Percentiles rank a stretch among this genome's conserved stretches.
Conservation (phyloP, 1,140 invertebrate genomes). For the Microplitis mediator region DNA sequence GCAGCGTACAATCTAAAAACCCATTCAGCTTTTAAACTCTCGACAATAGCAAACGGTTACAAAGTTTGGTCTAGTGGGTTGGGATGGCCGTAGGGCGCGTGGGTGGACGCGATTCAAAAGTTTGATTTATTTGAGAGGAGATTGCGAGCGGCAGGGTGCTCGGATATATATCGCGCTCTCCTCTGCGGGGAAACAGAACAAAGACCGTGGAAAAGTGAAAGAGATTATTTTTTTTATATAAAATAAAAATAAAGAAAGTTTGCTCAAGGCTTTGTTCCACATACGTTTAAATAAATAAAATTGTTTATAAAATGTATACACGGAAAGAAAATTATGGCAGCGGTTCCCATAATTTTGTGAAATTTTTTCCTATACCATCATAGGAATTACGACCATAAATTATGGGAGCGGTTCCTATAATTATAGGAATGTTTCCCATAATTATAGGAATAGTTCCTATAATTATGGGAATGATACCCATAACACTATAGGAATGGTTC, state of each 20-base stretch:
- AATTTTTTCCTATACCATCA: no score
- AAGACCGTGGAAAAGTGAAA: background rate
- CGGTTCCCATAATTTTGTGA: no score
- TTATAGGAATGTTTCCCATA: no score
- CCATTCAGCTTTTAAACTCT: conserved; percentile 62
- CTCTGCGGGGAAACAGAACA: conserved; percentile 14
- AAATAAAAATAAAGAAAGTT: no score
- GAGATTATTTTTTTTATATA: background rate
- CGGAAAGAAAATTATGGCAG: no score
- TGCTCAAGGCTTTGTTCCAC: conserved; percentile 5
- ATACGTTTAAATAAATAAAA: conserved; percentile 18
- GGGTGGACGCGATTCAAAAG: conserved; percentile 53
- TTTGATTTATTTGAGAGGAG: conserved; percentile 63
- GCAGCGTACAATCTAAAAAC: conserved; percentile 57
- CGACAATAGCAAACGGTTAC: conserved; percentile 50
- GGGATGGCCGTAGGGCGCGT: conserved; percentile 29
- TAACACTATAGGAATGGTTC: no score
- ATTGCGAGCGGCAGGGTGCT: conserved; percentile 49
- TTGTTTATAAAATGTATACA: no score
- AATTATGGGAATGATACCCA: no score
- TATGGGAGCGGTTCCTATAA: no score
- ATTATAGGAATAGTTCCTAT: no score
- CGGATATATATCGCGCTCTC: conserved; percentile 19
- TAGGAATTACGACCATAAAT: no score
- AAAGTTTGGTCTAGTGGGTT: conserved; percentile 25